phyloP scores from a whole-genome alignment of 2,888 invertebrate species.

The Apamea anceps region DNA sequence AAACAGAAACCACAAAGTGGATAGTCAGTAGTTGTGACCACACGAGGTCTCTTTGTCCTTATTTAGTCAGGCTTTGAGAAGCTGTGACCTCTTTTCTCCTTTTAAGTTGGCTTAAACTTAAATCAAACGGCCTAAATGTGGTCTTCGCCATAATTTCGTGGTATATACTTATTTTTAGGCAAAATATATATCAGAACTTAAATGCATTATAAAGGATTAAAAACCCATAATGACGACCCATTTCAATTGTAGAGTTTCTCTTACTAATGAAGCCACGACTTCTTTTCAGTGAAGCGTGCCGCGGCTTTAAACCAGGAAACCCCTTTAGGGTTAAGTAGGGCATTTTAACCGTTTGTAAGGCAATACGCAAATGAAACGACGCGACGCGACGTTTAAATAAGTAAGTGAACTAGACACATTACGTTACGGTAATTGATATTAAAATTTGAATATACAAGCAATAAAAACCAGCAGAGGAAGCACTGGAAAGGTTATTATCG shows the following conservation, averaged over 20 bases:
- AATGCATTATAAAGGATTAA: conserved; percentile 15
- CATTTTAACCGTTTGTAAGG: conserved; percentile 30
- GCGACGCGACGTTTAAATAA: conserved; percentile 10
- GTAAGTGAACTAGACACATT: conserved; percentile 7
- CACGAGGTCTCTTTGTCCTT: conserved; percentile 46
- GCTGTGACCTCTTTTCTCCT: conserved; percentile 35
- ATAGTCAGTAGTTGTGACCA: conserved; percentile 26
- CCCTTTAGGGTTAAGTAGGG: conserved; percentile 41
- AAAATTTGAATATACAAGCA: conserved; percentile 31
- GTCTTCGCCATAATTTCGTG: background rate
- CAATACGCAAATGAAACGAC: conserved; percentile 30
- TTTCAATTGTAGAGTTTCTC: conserved; percentile 42
- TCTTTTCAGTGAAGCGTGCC: conserved; percentile 35
- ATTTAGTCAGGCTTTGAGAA: conserved; percentile 28
- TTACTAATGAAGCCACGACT: conserved; percentile 47
- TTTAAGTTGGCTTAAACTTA: conserved; percentile 21
- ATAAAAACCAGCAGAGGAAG: conserved; percentile 29
- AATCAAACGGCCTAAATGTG: conserved; percentile 11
- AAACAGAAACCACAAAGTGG: conserved; percentile 36
- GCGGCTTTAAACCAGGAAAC: conserved; percentile 41
- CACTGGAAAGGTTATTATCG: conserved; percentile 20
- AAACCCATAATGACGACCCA: conserved; percentile 18
- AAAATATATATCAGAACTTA: background rate
- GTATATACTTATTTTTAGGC: background rate
- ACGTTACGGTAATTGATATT: conserved; percentile 30